phyloP scores from a whole-genome alignment of 1,140 invertebrate species.

The Papilio machaon region DNA sequence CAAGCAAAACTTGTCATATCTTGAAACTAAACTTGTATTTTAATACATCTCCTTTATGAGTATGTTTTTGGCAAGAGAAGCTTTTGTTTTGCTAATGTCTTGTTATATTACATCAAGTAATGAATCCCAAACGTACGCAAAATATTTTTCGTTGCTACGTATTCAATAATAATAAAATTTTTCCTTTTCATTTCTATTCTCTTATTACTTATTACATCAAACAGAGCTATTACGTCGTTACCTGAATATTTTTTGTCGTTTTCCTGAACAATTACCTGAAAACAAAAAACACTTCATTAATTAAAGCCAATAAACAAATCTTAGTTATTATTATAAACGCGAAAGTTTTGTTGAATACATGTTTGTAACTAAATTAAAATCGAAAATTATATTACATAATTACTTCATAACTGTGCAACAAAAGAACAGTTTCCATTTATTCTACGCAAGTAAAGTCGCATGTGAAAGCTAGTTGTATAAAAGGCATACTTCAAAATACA shows the following conservation, averaged over 20 bases:
- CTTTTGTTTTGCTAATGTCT: slow-evolving; percentile 9
- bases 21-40: neutral
- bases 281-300: neutral
- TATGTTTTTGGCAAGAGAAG: neutral
- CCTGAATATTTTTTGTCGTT: neutral
- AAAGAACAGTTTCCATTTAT: too few species aligned
- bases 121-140: slow-evolving; percentile 9
- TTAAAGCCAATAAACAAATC: neutral
- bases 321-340: too few species aligned
- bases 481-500: neutral
- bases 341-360: too few species aligned
- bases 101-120: slow-evolving; percentile 10
- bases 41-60: slow-evolving; percentile 1
- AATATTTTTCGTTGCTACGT: slow-evolving; percentile 11
- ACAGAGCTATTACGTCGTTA: neutral
- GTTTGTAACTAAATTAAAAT: too few species aligned
- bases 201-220: slow-evolving; percentile 1
- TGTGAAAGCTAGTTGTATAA: too few species aligned
- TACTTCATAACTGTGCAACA: too few species aligned
- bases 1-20: too few species aligned
- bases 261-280: neutral
- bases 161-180: neutral
- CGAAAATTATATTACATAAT: too few species aligned
- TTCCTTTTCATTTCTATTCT: slow-evolving; percentile 11
- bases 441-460: too few species aligned